These are phyloP conservation scores for Myotis vivesi DNA, from an alignment of 2,797 vertebrate genomes.

Conservation along the genomic window DNA sequence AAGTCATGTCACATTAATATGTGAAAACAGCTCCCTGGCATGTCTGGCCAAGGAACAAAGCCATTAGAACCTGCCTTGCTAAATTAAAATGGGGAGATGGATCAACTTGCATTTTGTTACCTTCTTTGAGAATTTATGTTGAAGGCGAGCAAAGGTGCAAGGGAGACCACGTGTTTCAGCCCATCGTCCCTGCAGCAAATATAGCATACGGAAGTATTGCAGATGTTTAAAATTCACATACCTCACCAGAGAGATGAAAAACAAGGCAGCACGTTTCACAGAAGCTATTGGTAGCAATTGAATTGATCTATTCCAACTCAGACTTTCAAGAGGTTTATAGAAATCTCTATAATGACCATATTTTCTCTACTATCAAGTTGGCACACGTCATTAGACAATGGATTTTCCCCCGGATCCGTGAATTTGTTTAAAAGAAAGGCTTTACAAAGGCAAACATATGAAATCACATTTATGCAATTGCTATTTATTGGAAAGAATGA, in stretches of 20 bases:
- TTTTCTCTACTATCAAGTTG: background rate
- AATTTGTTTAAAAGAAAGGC: background rate
- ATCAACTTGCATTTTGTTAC: conserved; percentile 75
- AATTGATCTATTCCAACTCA: background rate
- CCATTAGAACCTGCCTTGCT: conserved; percentile 75
- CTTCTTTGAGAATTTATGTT: conserved; percentile 79
- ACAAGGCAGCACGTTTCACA: conserved; percentile 18
- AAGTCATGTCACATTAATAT: conserved; percentile 81
- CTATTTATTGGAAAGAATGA: conserved; percentile 6
- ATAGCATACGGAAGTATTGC: conserved; percentile 23
- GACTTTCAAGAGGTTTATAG: background rate
- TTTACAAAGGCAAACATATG: conserved; percentile 6
- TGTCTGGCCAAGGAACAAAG: conserved; percentile 78
- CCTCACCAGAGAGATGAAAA: conserved; percentile 54
- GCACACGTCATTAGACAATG: background rate
- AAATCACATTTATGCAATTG: background rate
- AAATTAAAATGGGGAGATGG: conserved; percentile 80
- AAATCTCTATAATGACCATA: background rate
- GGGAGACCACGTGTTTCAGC: conserved; percentile 36
- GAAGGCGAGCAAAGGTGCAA: conserved; percentile 76
- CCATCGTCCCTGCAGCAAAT: conserved; percentile 46
- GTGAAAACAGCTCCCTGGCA: conserved; percentile 78
- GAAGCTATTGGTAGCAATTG: conserved; percentile 15
- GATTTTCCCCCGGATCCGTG: background rate
- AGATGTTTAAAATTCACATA: conserved; percentile 52